Conservation (phyloP, 2,888 invertebrate species). For the Microctonus hyperodae region DNA sequence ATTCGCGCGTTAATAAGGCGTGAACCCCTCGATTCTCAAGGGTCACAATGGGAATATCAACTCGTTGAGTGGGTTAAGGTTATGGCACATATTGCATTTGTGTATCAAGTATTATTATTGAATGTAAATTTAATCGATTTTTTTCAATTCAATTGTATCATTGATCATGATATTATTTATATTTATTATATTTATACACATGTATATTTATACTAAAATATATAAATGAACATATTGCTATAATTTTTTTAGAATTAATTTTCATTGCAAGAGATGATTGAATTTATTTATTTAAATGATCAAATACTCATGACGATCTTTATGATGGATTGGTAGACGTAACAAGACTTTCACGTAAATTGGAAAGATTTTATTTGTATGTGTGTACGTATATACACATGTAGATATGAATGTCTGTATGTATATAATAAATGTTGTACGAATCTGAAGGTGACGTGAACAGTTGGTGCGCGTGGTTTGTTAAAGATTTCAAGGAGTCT, state of each 20-base stretch:
- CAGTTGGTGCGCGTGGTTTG: conserved; percentile 6
- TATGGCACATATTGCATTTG: conserved; percentile 19
- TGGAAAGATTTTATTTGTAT: conserved; percentile 38
- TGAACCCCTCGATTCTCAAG: conserved; percentile 33
- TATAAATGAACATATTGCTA: no score
- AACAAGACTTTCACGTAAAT: conserved; percentile 58
- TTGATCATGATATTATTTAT: no score
- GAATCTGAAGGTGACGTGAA: conserved; percentile 17
- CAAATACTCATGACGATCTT: no score
- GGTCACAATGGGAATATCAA: conserved; percentile 35
- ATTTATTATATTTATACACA: neutral
- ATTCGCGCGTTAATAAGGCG: conserved; percentile 39
- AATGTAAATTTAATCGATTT: conserved; percentile 5
- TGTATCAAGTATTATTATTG: conserved; percentile 16
- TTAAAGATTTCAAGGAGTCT: conserved; percentile 9
- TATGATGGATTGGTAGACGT: no score
- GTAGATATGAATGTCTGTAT: conserved; percentile 43
- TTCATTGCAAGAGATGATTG: no score
- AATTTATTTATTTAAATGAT: no score
- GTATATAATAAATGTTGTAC: conserved; percentile 42
- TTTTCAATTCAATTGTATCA: neutral
- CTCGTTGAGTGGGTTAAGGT: conserved; percentile 39
- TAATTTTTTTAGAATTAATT: no score
- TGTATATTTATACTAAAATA: no score
- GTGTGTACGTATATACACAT: conserved; percentile 45